phyloP scores from a whole-genome alignment of 2,888 invertebrate species.

The Hypercompe scribonia region DNA sequence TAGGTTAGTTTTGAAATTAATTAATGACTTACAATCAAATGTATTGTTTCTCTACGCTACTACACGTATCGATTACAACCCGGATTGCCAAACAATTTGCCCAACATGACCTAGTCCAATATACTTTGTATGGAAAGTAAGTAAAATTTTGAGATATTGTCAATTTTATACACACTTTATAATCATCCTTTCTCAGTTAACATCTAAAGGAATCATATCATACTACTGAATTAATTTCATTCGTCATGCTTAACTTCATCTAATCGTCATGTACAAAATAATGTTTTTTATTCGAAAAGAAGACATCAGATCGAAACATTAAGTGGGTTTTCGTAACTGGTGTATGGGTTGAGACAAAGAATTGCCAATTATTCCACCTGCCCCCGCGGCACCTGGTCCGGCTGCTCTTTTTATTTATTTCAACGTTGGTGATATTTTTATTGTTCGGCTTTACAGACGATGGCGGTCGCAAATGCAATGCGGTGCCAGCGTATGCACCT shows the following conservation, averaged over 20 bases:
- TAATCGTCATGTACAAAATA: conserved; percentile 39
- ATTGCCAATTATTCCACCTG: conserved; percentile 86
- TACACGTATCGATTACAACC: background rate
- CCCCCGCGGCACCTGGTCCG: conserved; percentile 82
- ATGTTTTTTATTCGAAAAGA: conserved; percentile 60
- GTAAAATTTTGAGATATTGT: background rate
- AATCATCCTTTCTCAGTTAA: background rate
- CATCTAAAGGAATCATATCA: conserved; percentile 31
- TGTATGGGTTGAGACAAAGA: conserved; percentile 82
- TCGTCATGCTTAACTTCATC: conserved; percentile 41
- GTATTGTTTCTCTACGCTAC: background rate
- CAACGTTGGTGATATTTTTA: conserved; percentile 84
- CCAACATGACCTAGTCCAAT: background rate
- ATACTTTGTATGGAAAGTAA: background rate
- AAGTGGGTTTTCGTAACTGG: conserved; percentile 74
- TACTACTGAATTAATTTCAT: conserved; percentile 39
- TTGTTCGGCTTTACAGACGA: conserved; percentile 77
- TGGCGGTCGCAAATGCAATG: conserved; percentile 69
- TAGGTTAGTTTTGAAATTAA: background rate
- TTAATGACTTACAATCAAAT: background rate
- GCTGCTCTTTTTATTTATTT: conserved; percentile 85
- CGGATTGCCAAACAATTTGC: background rate
- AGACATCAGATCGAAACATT: conserved; percentile 70
- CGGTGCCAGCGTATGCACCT: conserved; percentile 61
- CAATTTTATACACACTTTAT: background rate